Percentiles rank a stretch among this genome's conserved stretches.
Conservation (phyloP, 2,797 vertebrate genomes). For the Coregonus suidteri region DNA sequence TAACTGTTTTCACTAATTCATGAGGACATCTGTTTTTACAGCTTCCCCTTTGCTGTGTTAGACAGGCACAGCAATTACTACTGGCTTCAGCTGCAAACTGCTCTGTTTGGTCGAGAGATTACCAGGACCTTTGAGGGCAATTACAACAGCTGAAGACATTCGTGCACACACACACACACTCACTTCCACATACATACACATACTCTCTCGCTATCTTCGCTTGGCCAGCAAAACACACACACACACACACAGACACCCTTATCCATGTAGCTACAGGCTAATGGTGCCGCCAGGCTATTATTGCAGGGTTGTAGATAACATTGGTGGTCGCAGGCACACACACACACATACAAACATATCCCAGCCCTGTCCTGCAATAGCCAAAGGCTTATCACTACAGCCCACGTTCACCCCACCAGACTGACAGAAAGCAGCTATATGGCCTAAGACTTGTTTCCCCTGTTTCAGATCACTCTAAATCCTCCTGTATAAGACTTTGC, state of each 20-base stretch:
- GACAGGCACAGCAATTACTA: conserved; percentile 45
- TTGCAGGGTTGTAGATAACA: conserved; percentile 52
- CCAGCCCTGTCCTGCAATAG: conserved; percentile 52
- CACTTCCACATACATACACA: conserved; percentile 9
- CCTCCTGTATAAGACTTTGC: conserved; percentile 13
- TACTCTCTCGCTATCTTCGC: background rate
- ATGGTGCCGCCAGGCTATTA: conserved; percentile 52
- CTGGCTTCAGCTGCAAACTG: conserved; percentile 59
- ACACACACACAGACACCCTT: conserved; percentile 3
- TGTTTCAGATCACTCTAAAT: conserved; percentile 36
- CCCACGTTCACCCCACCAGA: conserved; percentile 32
- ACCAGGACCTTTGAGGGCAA: background rate
- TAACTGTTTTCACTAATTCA: conserved; percentile 70
- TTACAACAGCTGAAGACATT: background rate
- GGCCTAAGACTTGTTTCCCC: background rate
- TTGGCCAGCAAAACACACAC: conserved; percentile 12
- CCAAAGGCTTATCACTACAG: conserved; percentile 59
- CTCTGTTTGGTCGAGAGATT: conserved; percentile 21
- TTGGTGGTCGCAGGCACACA: conserved; percentile 4
- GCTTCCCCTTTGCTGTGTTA: conserved; percentile 49
- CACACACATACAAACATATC: background rate
- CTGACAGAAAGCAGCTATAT: conserved; percentile 19
- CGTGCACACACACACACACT: background rate
- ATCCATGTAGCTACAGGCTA: conserved; percentile 12
- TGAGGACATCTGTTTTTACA: conserved; percentile 73